phyloP scores from a whole-genome alignment of 1,140 invertebrate genomes.

The Drosophila sp. region DNA sequence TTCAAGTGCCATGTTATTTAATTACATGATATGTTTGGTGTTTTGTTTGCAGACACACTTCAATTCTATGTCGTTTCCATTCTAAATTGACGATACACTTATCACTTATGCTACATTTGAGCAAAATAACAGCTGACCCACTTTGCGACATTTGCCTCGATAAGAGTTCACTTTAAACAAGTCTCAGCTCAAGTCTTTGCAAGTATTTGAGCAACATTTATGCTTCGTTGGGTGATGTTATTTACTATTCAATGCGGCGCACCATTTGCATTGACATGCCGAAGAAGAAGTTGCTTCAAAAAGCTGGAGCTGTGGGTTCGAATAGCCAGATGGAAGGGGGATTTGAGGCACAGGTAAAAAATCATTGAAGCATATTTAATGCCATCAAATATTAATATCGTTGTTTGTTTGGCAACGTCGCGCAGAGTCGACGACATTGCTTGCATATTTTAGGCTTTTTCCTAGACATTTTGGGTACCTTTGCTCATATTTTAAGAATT shows the following conservation, averaged over 20 bases:
- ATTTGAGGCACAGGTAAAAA: slow-evolving; percentile 45
- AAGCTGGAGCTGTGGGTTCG: not conserved
- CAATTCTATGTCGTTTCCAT: not conserved
- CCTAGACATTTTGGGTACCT: slow-evolving; percentile 21
- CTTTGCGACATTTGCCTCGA: slow-evolving; percentile 13
- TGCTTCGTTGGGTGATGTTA: slow-evolving; percentile 44
- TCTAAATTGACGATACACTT: slow-evolving; percentile 3
- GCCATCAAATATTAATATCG: slow-evolving; percentile 62
- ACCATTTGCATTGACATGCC: slow-evolving; percentile 55
- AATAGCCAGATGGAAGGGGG: not conserved
- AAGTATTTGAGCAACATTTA: slow-evolving; percentile 39
- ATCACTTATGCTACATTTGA: slow-evolving; percentile 41
- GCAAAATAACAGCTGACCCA: slow-evolving; percentile 37
- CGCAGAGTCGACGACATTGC: slow-evolving; percentile 40
- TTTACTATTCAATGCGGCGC: slow-evolving; percentile 57
- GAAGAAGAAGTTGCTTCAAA: not conserved
- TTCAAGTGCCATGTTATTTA: not conserved
- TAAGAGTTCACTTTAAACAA: slow-evolving; percentile 26
- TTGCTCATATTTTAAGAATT: slow-evolving; percentile 29
- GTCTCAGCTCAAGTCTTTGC: not conserved
- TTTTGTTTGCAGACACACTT: not conserved
- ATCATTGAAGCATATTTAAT: slow-evolving; percentile 68
- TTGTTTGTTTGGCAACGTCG: slow-evolving; percentile 51
- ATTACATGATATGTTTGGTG: too few relatives aligned
- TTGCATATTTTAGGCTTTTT: slow-evolving; percentile 48